A percentile compares a stretch with the other conserved stretches of the same genome.
Evolutionary conservation across 2,113 vertebrate species (phyloP).

Genomic region (Corythoichthys haematopterus): DNA sequence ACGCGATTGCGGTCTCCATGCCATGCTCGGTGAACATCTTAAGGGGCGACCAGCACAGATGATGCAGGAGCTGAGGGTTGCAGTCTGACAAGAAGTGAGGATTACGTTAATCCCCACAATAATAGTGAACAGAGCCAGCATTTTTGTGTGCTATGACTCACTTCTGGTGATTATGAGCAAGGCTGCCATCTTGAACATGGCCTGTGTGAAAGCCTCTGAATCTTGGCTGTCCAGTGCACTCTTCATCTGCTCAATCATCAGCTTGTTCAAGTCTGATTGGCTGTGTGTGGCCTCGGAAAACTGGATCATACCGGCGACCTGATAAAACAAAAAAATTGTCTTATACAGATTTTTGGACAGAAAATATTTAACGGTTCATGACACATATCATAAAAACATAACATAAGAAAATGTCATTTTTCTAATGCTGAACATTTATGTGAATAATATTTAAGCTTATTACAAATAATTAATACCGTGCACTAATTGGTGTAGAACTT

Average conservation of each 20-base stretch:
- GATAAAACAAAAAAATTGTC: not conserved
- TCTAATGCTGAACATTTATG: no score
- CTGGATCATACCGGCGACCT: conserved; percentile 94
- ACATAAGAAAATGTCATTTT: no score
- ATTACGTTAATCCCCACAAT: not conserved
- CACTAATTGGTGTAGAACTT: no score
- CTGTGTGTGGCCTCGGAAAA: conserved; percentile 83
- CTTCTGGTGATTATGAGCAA: conserved; percentile 91
- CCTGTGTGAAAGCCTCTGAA: conserved; percentile 82
- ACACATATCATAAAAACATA: not conserved
- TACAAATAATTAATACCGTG: no score
- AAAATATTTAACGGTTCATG: not conserved
- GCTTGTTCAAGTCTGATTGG: conserved; percentile 82
- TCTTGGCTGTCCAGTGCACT: conserved; percentile 75
- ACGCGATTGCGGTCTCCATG: conserved; percentile 93
- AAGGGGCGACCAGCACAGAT: conserved; percentile 91
- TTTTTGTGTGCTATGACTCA: conserved; percentile 38
- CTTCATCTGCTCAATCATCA: conserved; percentile 85
- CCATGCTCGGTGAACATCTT: conserved; percentile 93
- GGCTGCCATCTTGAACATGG: conserved; percentile 94
- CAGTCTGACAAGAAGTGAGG: conserved; percentile 70
- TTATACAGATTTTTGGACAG: not conserved
- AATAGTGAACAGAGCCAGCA: not conserved
- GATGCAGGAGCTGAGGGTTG: conserved; percentile 87
- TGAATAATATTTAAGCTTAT: no score